Evolutionary conservation across 2,113 vertebrate species (phyloP).

Genomic region (Amia ocellicauda): DNA sequence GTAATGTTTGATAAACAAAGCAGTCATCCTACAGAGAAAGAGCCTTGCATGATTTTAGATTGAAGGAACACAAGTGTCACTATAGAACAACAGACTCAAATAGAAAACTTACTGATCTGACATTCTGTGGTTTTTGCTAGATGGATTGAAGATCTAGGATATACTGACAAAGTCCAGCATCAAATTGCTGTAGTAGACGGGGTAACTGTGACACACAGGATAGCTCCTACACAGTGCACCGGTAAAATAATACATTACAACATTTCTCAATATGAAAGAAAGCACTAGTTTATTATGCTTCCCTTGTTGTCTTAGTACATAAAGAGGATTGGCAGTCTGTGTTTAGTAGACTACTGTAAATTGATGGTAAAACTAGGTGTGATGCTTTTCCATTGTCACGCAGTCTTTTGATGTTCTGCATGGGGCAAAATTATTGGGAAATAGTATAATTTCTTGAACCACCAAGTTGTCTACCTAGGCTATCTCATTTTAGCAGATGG

Average conservation of each 20-base stretch:
- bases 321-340: no score
- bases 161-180: slow-evolving; percentile 15
- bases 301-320: no score
- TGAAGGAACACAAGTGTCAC: slow-evolving; percentile 4
- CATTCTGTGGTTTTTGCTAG: slow-evolving; percentile 12
- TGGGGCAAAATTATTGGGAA: not conserved
- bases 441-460: no score
- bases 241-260: no score
- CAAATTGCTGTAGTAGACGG: slow-evolving; percentile 2
- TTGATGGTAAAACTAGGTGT: no score
- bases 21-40: not conserved
- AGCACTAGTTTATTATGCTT: no score
- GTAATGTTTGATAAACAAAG: not conserved
- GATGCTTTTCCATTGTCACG: slow-evolving; percentile 11
- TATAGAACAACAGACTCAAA: slow-evolving; percentile 2
- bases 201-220: slow-evolving; percentile 11
- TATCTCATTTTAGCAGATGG: no score
- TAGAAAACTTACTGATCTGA: not conserved
- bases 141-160: slow-evolving; percentile 13
- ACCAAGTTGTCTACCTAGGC: no score
- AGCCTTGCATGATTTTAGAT: not conserved
- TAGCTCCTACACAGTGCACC: no score
- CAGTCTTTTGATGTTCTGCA: slow-evolving; percentile 12
- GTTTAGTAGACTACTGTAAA: no score
- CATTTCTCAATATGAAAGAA: no score